phyloP scores from a whole-genome alignment of 2,797 vertebrate genomes.

The Mus caroli region DNA sequence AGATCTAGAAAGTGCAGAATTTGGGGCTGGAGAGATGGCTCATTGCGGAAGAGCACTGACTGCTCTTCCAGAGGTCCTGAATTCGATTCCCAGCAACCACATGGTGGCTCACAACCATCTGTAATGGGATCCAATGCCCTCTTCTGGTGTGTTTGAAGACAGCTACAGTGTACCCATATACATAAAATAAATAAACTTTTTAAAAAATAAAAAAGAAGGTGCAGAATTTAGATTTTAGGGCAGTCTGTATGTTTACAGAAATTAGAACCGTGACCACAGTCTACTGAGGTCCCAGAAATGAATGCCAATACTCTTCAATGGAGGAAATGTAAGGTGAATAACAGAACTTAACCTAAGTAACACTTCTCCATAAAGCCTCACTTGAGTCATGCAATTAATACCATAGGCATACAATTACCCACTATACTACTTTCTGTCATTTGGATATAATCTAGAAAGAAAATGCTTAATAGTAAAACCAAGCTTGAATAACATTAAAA shows the following conservation, averaged over 20 bases:
- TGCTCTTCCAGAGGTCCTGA: no score
- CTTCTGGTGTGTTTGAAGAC: no score
- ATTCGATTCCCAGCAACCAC: no score
- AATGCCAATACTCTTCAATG: conserved; percentile 1
- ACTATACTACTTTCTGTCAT: conserved; percentile 10
- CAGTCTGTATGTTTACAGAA: background rate
- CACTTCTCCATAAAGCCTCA: conserved; percentile 44
- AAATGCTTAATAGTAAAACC: conserved; percentile 60
- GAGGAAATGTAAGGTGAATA: conserved; percentile 53
- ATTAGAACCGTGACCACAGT: conserved; percentile 20
- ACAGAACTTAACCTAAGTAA: background rate
- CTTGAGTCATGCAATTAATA: background rate
- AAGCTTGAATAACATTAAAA: conserved; percentile 42
- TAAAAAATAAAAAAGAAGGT: background rate
- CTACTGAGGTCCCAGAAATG: background rate
- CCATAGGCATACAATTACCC: background rate
- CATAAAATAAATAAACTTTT: no score
- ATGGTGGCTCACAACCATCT: no score
- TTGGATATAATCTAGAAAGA: conserved; percentile 48
- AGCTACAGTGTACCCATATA: no score
- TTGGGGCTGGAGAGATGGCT: background rate
- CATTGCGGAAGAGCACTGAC: no score
- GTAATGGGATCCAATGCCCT: no score
- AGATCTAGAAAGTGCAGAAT: background rate
- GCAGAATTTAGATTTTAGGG: conserved; percentile 58